phyloP scores from a whole-genome alignment of 1,140 invertebrate species.

The Pristionchus pacificus region DNA sequence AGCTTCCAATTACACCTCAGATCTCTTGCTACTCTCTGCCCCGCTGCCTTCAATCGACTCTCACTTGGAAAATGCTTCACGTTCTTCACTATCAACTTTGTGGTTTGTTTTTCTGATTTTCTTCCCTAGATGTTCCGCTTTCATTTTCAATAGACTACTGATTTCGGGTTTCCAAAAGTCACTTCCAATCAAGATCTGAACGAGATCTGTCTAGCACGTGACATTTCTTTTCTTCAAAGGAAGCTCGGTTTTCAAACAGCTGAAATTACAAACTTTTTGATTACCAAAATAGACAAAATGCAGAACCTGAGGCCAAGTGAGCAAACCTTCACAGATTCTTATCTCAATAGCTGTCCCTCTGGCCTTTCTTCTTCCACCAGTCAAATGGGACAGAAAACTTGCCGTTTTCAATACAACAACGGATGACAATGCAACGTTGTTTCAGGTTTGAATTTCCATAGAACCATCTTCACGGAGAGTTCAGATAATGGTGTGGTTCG shows the following conservation, averaged over 20 bases:
- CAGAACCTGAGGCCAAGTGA: background rate
- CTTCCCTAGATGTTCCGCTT: background rate
- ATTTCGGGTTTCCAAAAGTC: background rate
- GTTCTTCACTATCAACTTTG: too few species aligned
- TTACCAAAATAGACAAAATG: background rate
- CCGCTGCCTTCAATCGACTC: background rate
- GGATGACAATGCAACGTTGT: background rate
- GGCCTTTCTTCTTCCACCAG: background rate
- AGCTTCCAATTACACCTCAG: too few species aligned
- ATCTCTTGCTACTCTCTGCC: background rate
- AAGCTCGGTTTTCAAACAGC: too few species aligned
- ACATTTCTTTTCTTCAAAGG: too few species aligned
- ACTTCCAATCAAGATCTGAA: too few species aligned
- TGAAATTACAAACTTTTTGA: background rate
- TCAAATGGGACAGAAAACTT: background rate
- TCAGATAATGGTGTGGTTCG: background rate
- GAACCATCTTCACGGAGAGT: background rate
- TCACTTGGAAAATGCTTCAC: background rate
- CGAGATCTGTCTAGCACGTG: too few species aligned
- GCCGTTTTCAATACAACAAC: background rate
- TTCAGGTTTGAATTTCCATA: background rate
- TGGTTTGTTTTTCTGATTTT: background rate
- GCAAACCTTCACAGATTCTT: background rate
- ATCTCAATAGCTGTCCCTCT: background rate
- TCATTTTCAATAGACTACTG: background rate